Base-by-base conservation (phyloP, 2,797 vertebrate genomes). In the Sebastes goodei region DNA sequence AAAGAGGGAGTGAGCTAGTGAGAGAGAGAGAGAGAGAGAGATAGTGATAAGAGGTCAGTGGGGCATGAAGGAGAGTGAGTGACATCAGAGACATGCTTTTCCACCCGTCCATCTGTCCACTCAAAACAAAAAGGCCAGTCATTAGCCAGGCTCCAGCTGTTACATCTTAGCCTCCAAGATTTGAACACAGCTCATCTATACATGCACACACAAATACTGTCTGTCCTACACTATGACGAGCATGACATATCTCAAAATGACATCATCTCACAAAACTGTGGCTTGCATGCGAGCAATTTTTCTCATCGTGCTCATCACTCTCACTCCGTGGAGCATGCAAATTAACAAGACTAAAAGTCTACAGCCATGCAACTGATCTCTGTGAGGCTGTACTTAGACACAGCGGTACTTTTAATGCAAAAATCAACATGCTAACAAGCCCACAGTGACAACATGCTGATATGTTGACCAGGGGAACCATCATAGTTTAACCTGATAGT, bases 91-190 rank as follows among this genome's bases (percentile, higher is more conserved):
- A 77, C 77, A 53, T 73, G 71, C 49, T 91, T 90, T 85, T 86
- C 82, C 78, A 84, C 61, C 82, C 69, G 59, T 89, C 93, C 93
- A 93, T 94, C 92, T 94, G 94, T 93, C 87, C 91, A 76, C 81
- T 88, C 88, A 80, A 87, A 90, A 91, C 84, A 93, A 93, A 89
- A 86, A 88, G 82, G 65, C 75, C 82, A 67, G 81, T 84, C 85
- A 89, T 89, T 89, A 92, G 80, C 86, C 33, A 46, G 76, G 30
- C 81, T 85, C 89, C 93, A 94, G 92, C 91, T 94, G 94, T 91
- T 93, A 25, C 17, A 29, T 79, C 78, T 85, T 75, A 66, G 68
- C 59, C 33, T 91, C 77, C 80, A 85, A 83, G 69, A 78, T 76
- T 67, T 80, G 61, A 81, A 80, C 59, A 32, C 78, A 63, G 76